Conservation (phyloP, 2,113 vertebrate species). For the Paedocypris sp. region DNA sequence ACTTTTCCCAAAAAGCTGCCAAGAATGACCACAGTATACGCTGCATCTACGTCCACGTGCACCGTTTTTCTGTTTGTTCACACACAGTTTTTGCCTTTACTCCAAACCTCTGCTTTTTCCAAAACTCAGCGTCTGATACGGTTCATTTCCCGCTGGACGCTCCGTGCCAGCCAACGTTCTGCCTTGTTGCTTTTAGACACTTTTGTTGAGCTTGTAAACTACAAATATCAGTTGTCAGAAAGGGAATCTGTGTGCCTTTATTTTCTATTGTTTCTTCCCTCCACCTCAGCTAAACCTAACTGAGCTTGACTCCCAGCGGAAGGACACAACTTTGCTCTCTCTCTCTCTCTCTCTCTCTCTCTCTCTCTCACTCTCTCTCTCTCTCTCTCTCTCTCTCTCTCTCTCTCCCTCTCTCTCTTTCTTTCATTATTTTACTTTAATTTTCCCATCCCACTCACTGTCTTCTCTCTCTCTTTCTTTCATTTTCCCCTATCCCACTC, state of each 20-base stretch:
- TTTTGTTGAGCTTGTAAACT: no score
- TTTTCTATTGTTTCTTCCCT: conserved; percentile 21
- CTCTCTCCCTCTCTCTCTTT: no score
- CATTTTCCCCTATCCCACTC: neutral
- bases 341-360: neutral
- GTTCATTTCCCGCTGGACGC: neutral
- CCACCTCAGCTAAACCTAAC: conserved; percentile 32
- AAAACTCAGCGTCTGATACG: neutral
- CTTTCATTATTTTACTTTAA: no score
- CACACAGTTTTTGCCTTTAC: neutral
- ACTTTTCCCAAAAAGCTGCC: neutral
- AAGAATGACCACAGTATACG: neutral
- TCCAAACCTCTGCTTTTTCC: neutral
- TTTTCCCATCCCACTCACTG: no score
- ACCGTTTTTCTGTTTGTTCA: neutral
- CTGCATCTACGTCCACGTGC: neutral
- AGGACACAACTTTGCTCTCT: conserved; percentile 17
- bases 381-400: no score
- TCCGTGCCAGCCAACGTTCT: conserved; percentile 10
- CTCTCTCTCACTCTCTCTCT: neutral
- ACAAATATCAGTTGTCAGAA: conserved; percentile 17
- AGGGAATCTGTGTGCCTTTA: conserved; percentile 9
- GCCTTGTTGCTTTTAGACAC: conserved; percentile 18
- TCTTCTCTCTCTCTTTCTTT: neutral
- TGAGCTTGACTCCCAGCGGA: conserved; percentile 28